Base-by-base conservation (phyloP, 2,797 vertebrate genomes). In the Parambassis ranga region DNA sequence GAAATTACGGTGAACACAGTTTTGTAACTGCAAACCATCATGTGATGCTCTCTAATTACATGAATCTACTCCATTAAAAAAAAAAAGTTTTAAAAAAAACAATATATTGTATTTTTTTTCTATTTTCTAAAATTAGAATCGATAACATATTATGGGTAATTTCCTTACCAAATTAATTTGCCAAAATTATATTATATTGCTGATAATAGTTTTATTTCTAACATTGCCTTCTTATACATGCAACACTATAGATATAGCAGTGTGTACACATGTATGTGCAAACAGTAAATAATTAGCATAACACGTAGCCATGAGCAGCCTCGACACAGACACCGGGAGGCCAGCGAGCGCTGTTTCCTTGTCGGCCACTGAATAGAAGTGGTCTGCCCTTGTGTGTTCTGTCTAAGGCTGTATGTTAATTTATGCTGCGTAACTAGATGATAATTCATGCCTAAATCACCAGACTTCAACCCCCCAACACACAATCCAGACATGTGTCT, bases 391-490 rank as follows among this genome's bases (percentile, higher is more conserved):
- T 82, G 76, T 79, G 70, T 83, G 65, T 49, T 83, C 76, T 56
- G 79, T 84, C 79, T 80, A 48, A 77, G 71, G 68, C 65, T 79
- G 53, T 68, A 81, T 84, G 86, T 76, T 87, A 85, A 86, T 88
- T 75, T 73, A 71, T 11, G 13, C 59, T 13, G 37, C 75, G 71
- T 58, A 78, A 73, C 75, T 19, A 53, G 72, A 78, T 78, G 77
- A 91, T 87, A 87, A 90, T 85, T 80, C 57, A 79, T 65, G 68
- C 32, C 65, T 75, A 79, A 85, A 84, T 81, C 72, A 77, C 65
- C 66, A 67, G 58, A 68, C 73, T 69, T 52, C 50, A 39, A 55
- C 52, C 71, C 62, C 32, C 20, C 23, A 6, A 60, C 37, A 31
- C 31, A 28, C 77, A 83, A 77, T 55, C 74, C 76, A 87, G 81